Base-by-base conservation (phyloP, 1,140 invertebrate genomes). In the Plodia interpunctella region DNA sequence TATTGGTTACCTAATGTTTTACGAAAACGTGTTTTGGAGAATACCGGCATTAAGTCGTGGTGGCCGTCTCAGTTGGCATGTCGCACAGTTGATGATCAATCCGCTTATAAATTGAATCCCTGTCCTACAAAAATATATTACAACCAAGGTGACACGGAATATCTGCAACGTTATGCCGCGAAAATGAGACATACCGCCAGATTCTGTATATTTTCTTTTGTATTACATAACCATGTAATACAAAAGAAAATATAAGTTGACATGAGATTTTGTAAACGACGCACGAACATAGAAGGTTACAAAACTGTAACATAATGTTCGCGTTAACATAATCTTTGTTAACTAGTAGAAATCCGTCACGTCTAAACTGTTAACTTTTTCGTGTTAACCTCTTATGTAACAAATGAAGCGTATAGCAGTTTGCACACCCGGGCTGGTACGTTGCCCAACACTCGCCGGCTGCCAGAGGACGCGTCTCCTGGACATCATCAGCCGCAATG, bases 401-500 rank as follows among this genome's bases (percentile, higher is more conserved):
- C 15, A 38, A 60, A 28, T 65, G 35, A 50, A 54, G 10, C 20
- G 63, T 49, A 51, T 63, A 65, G 56, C 65, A 69, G 65, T 61
- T 30, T 65, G 52, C 57, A 53, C 53, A 69, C 65, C 60, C 66
- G 51, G 30, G 49, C 28, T 62, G 59, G 21, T 58, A 35, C 15
- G 51, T 69, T 65, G 59, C 67, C 20, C 32, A 60, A 69, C 49
- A 6, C 61, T 35, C 25, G 17, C 25, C 38, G 35, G 61, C 63
- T 62, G 52, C 60, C 70, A 60, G 66, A 63, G 62, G 57, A 62
- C 62, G 44, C 55, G 50, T 62, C 57, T 66, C 65, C 67, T 62
- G 57, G 63, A 59, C 51, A 9, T 10, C 30, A 32, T 9, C 66
- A 73, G n/a, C n/a, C n/a, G n/a, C n/a, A n/a, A 76, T 59, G 38